phyloP scores from a whole-genome alignment of 2,888 invertebrate genomes.

The Chydorus sphaericus region DNA sequence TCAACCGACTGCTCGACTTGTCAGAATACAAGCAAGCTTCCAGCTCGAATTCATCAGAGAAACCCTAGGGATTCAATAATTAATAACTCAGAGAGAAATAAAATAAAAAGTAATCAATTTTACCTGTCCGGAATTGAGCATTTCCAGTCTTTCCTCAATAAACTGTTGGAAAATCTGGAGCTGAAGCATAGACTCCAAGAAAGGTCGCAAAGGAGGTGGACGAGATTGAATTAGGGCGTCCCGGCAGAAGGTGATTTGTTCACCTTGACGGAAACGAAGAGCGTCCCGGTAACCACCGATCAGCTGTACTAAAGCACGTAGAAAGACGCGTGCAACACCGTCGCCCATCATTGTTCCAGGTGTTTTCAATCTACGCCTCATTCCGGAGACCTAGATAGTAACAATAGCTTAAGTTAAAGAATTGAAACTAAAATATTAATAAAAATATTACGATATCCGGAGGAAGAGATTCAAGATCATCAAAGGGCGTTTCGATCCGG shows the following conservation, averaged over 20 bases:
- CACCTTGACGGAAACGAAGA: constrained; percentile 53
- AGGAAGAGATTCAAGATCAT: constrained; percentile 79
- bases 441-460: constrained; percentile 61
- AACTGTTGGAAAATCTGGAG: constrained; percentile 94
- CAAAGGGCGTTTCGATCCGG: constrained; percentile 68
- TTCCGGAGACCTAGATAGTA: constrained; percentile 45
- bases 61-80: constrained; percentile 36
- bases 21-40: constrained; percentile 61
- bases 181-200: constrained; percentile 75
- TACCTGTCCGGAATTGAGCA: constrained; percentile 70
- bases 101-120: not conserved
- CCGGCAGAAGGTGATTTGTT: constrained; percentile 66
- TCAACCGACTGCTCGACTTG: constrained; percentile 45
- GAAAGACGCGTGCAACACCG: constrained; percentile 80
- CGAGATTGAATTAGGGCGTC: constrained; percentile 78
- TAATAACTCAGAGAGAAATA: not conserved
- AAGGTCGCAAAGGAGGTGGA: constrained; percentile 69
- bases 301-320: constrained; percentile 76
- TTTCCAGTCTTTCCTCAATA: constrained; percentile 81
- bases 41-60: constrained; percentile 88
- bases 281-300: constrained; percentile 92
- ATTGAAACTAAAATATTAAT: not conserved
- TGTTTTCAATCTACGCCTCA: constrained; percentile 61
- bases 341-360: constrained; percentile 69
- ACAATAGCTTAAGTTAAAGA: constrained; percentile 8